Evolutionary conservation across 2,888 invertebrate species (phyloP).

Genomic region (Harpalus rubripes): DNA sequence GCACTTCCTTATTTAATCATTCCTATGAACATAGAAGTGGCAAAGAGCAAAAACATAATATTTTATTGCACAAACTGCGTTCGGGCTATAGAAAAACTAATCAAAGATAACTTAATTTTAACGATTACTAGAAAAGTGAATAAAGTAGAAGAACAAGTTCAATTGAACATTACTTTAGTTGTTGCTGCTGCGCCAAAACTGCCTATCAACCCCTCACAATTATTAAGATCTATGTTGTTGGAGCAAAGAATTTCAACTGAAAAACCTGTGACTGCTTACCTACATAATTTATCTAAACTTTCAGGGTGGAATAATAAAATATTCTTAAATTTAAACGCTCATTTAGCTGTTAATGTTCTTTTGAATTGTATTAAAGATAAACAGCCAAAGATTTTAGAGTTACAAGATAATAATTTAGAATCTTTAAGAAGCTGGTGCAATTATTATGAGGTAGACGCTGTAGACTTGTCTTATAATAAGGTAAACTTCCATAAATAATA

Average conservation of each 20-base stretch:
- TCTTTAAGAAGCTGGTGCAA: conserved; percentile 73
- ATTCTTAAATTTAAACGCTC: background rate
- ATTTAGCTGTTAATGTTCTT: conserved; percentile 50
- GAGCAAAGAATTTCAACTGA: background rate
- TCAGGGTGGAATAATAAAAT: background rate
- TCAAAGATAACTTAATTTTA: conserved; percentile 76
- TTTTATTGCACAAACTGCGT: conserved; percentile 75
- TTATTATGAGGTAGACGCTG: conserved; percentile 6
- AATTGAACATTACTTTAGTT: conserved; percentile 5
- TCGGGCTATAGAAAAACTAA: conserved; percentile 77
- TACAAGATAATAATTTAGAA: conserved; percentile 74
- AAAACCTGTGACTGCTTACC: background rate
- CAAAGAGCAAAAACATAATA: background rate
- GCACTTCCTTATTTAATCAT: background rate
- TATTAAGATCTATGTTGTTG: background rate
- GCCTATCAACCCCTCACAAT: background rate
- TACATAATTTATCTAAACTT: background rate
- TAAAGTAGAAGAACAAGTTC: background rate
- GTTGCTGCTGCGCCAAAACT: background rate
- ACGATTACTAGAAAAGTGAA: conserved; percentile 69
- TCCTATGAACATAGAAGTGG: background rate
- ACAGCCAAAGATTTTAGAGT: conserved; percentile 72
- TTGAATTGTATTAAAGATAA: conserved; percentile 69
- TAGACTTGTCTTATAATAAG: conserved; percentile 73
- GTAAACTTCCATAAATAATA: conserved; percentile 68